Conservation (phyloP, 2,797 vertebrate genomes). For the Luscinia megarhynchos region DNA sequence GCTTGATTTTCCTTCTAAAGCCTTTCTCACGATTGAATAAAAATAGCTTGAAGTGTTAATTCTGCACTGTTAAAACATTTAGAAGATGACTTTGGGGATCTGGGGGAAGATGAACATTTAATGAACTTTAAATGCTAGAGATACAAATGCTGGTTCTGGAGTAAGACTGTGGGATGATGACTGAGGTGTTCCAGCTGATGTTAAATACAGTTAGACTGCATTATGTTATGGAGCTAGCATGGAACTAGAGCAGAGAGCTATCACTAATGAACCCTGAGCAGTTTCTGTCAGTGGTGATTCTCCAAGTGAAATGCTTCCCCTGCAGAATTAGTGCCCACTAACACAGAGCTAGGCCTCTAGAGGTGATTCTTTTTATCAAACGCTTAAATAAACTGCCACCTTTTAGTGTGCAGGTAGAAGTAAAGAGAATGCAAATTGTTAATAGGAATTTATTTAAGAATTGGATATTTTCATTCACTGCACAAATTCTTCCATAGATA, state of each 20-base stretch:
- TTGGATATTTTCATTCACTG: neutral
- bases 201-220: neutral
- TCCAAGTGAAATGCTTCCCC: fast-evolving
- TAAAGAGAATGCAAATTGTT: neutral
- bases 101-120: neutral
- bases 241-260: neutral
- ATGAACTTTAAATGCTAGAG: slow-evolving; percentile 6
- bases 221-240: neutral
- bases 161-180: neutral
- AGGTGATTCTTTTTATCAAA: neutral
- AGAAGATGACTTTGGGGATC: neutral
- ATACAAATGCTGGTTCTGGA: neutral
- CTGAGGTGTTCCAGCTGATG: neutral
- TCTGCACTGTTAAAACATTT: neutral
- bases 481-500: neutral
- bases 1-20: neutral
- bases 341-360: neutral
- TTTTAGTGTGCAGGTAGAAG: neutral
- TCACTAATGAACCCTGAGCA: neutral
- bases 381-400: neutral
- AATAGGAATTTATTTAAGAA: neutral
- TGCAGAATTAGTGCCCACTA: neutral
- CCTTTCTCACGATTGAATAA: neutral
- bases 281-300: neutral
- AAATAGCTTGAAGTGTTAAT: slow-evolving; percentile 28